These are phyloP conservation scores for Malthinus flaveolus DNA, from an alignment of 2,888 invertebrate genomes.

Conservation along the genomic window DNA sequence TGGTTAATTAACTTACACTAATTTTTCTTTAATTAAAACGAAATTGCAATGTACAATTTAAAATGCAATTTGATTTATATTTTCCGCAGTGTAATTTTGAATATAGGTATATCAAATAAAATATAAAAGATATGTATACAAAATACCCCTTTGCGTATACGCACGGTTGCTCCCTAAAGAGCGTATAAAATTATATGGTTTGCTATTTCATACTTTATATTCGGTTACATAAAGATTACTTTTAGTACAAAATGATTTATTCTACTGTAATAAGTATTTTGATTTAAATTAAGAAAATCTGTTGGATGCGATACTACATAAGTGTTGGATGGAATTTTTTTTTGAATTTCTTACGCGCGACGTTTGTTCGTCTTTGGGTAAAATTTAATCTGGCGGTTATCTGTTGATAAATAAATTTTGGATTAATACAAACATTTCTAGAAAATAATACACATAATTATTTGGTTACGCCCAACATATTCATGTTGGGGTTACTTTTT, in stretches of 20 bases:
- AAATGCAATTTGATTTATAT: slow-evolving; percentile 39
- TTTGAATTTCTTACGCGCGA: too few relatives aligned
- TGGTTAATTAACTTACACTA: not conserved
- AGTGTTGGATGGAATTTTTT: slow-evolving; percentile 3
- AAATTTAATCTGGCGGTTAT: too few relatives aligned
- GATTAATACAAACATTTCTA: too few relatives aligned
- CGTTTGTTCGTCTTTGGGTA: too few relatives aligned
- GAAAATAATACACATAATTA: too few relatives aligned
- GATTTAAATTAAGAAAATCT: slow-evolving; percentile 31
- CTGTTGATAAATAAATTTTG: too few relatives aligned
- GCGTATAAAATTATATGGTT: slow-evolving; percentile 31
- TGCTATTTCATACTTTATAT: slow-evolving; percentile 28
- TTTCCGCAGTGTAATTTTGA: slow-evolving; percentile 41
- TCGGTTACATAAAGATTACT: slow-evolving; percentile 8
- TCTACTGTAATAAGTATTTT: slow-evolving; percentile 34
- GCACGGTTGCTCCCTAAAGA: slow-evolving; percentile 37
- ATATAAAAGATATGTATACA: slow-evolving; percentile 42
- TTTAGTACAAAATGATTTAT: slow-evolving; percentile 31
- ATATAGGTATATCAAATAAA: slow-evolving; percentile 39
- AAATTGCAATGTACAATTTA: not conserved
- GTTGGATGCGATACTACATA: slow-evolving; percentile 16
- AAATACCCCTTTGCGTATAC: slow-evolving; percentile 36
- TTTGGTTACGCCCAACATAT: too few relatives aligned
- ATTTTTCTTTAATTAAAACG: too few relatives aligned
- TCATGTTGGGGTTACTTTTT: too few relatives aligned